A percentile compares a stretch with the other conserved stretches of the same genome.
Evolutionary conservation across 2,113 vertebrate genomes (phyloP).

Genomic region (Lycaon pictus): DNA sequence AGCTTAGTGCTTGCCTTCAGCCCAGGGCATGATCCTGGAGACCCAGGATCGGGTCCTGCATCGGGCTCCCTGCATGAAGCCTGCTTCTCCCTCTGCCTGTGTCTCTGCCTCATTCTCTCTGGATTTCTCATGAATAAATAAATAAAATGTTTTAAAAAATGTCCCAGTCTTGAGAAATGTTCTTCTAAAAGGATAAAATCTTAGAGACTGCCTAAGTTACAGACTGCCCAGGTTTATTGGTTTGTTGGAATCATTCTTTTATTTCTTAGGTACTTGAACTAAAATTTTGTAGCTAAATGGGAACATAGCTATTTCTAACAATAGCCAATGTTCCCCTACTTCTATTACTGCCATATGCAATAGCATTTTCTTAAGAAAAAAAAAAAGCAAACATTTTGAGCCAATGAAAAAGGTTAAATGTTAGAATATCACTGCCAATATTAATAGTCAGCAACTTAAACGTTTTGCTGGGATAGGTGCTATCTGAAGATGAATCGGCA

Average conservation of each 20-base stretch:
- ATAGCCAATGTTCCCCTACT: neutral
- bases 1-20: too few relatives aligned
- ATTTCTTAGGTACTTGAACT: neutral
- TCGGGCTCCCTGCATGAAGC: too few relatives aligned
- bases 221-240: accelerated
- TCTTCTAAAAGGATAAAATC: neutral
- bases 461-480: neutral
- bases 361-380: neutral
- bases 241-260: neutral
- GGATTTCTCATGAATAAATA: too few relatives aligned
- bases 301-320: neutral
- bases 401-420: slow-evolving; percentile 36
- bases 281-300: neutral
- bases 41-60: too few relatives aligned
- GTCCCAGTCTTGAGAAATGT: neutral
- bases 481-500: neutral
- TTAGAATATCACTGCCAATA: neutral
- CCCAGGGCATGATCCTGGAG: too few relatives aligned
- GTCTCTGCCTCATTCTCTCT: too few relatives aligned
- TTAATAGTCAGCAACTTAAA: neutral
- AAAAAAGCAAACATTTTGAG: slow-evolving; percentile 42
- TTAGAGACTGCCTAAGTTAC: neutral
- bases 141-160: neutral
- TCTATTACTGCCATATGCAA: neutral
- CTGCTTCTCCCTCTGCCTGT: too few relatives aligned